Base-by-base conservation (phyloP, 2,113 vertebrate genomes). In the Saguinus midas region DNA sequence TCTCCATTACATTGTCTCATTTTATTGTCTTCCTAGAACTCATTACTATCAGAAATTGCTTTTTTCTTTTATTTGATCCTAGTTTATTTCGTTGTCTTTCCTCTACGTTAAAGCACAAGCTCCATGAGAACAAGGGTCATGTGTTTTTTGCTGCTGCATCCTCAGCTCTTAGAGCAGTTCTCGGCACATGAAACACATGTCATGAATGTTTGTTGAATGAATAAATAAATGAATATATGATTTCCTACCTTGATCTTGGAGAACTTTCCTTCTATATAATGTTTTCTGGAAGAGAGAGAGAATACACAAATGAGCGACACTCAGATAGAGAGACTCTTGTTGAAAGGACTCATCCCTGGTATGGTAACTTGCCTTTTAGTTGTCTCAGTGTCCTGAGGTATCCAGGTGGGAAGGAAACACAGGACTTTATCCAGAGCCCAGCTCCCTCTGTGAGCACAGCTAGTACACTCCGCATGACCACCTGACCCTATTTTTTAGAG, bases 331-430 rank as follows among this genome's bases (percentile, higher is more conserved):
- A 90, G 58, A 90, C 14, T n/a, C 68, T 55, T 97, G 96, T 95
- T 85, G 98, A 98, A 98, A 98, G 91, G 76, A 96, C 95, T 98
- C 13, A 88, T 97, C 97, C 96, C 95, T 97, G 16, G 81, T 85
- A 85, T 95, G 92, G 96, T 94, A 98, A 97, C 97, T 97, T 98
- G 87, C 29, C 81, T 87, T 95, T 98, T 95, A 96, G 98, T 90
- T 95, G 97, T 95, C 94, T 97, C 90, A 66, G 82, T 68, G 48
- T 84, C 95, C 95, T 97, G 83, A 32, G 20, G 85, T 94, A 92
- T 97, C 95, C 96, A 98, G 96, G 89, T 87, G 94, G 87, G 88
- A 90, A 89, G 68, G 85, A 2, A 61, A 92, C 32, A 55, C 5
- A 0, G 0, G 75, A 89, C 92, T 96, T 97, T 76, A 94, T 86